Percentiles rank a stretch among this genome's conserved stretches.
These are phyloP conservation scores for Nesometra sesokonis DNA, from an alignment of 35 echinoderm and acorn worm species.

Conservation along the genomic window DNA sequence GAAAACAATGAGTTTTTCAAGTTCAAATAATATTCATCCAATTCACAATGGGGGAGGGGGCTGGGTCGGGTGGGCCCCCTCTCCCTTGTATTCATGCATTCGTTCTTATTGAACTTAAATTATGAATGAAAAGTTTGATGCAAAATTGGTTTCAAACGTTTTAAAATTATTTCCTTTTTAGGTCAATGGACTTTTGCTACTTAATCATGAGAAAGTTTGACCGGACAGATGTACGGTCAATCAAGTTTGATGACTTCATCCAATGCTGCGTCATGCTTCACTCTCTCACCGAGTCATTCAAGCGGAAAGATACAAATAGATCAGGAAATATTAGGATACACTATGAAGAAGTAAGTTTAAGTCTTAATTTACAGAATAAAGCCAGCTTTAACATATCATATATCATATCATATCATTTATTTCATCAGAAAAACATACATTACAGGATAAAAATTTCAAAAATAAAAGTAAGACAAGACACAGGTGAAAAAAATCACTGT, in stretches of 20 bases:
- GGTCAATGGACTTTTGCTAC: conserved; percentile 57
- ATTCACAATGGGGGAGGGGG: too few relatives aligned
- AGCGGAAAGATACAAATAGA: conserved; percentile 49
- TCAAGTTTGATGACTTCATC: conserved; percentile 98
- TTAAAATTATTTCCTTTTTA: conserved; percentile 7
- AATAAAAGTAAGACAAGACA: too few relatives aligned
- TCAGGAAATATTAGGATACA: conserved; percentile 55
- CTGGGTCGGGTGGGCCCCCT: too few relatives aligned
- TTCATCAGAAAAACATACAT: too few relatives aligned
- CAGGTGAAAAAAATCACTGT: too few relatives aligned
- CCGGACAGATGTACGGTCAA: conserved; percentile 27
- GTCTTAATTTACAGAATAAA: neutral
- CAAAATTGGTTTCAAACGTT: neutral
- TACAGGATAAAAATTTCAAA: too few relatives aligned
- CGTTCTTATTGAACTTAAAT: too few relatives aligned
- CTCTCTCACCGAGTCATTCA: conserved; percentile 81
- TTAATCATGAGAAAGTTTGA: conserved; percentile 80
- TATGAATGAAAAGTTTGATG: too few relatives aligned
- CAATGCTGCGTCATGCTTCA: conserved; percentile 91
- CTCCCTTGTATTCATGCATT: too few relatives aligned
- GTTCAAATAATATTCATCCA: too few relatives aligned
- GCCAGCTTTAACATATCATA: neutral
- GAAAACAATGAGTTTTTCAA: too few relatives aligned
- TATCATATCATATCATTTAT: too few relatives aligned
- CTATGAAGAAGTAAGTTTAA: conserved; percentile 78